phyloP scores from a whole-genome alignment of 1,140 invertebrate genomes.

The Heliconius nattereri region DNA sequence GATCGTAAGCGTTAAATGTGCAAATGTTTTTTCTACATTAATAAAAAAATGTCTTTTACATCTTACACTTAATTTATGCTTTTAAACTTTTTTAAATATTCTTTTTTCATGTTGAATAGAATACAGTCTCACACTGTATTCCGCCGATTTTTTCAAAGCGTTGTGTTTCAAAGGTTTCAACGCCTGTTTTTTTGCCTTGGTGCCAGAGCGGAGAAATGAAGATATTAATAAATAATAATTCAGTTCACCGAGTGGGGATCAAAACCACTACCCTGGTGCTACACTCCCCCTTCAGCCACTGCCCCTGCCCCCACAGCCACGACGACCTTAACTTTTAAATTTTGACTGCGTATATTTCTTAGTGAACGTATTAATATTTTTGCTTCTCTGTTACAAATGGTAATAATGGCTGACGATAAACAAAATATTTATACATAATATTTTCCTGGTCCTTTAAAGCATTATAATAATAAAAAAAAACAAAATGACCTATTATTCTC shows the following conservation, averaged over 20 bases:
- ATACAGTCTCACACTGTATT: too few species aligned
- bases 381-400: too few species aligned
- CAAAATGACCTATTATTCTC: constrained; percentile 5
- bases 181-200: too few species aligned
- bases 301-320: too few species aligned
- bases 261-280: too few species aligned
- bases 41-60: background rate
- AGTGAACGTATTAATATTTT: background rate
- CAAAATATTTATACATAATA: background rate
- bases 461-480: constrained; percentile 8
- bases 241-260: too few species aligned
- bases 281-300: too few species aligned
- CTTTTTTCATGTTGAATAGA: background rate
- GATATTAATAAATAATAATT: too few species aligned
- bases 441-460: background rate
- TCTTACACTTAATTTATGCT: background rate
- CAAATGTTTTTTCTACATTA: background rate
- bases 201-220: too few species aligned
- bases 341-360: background rate
- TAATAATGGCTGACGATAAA: background rate
- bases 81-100: background rate
- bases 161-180: too few species aligned
- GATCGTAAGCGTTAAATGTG: background rate
- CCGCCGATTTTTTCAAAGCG: too few species aligned
- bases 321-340: background rate